Evolutionary conservation across 2,797 vertebrate genomes (phyloP).

Genomic region (Helarctos malayanus): DNA sequence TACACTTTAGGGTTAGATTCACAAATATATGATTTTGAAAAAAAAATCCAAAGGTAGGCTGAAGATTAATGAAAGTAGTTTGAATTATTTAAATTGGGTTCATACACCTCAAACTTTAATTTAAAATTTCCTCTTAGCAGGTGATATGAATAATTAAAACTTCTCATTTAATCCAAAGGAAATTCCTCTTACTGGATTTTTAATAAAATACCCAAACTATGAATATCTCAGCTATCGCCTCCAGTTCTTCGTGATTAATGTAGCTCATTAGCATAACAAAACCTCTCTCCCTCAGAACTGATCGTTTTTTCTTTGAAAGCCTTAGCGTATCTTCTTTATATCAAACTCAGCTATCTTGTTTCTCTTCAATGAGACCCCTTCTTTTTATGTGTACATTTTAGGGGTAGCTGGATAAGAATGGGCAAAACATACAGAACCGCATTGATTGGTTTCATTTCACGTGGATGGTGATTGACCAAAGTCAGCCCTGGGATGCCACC

Average conservation of each 20-base stretch:
- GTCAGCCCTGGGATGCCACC: no score
- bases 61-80: constrained; percentile 41
- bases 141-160: constrained; percentile 67
- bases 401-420: no score
- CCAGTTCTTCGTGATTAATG: background rate
- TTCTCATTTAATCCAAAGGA: background rate
- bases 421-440: background rate
- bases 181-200: constrained; percentile 7
- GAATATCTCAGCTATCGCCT: background rate
- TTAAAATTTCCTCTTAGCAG: constrained; percentile 62
- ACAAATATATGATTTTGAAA: background rate
- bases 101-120: constrained; percentile 38
- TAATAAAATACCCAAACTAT: constrained; percentile 52
- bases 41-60: background rate
- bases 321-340: background rate
- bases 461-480: background rate
- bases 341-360: background rate
- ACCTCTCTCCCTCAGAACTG: background rate
- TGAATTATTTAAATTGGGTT: constrained; percentile 65
- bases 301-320: background rate
- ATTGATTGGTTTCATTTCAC: background rate
- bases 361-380: background rate
- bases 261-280: background rate
- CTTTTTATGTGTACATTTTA: background rate
- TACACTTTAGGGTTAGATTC: background rate